Conservation (phyloP, 2,888 invertebrate genomes). For the Ganaspis brasiliensis region DNA sequence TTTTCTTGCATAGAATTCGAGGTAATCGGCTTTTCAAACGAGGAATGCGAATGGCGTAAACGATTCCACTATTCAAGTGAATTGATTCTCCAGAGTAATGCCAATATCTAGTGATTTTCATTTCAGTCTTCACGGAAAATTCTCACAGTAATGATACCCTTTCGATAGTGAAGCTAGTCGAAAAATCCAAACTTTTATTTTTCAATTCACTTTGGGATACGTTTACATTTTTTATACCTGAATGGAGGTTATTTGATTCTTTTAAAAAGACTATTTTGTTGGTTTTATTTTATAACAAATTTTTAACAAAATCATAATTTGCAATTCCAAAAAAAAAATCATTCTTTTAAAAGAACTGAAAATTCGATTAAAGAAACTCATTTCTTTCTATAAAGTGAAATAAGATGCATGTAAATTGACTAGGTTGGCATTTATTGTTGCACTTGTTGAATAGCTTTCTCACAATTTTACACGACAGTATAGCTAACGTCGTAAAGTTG, state of each 20-base stretch:
- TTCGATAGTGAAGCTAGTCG: not conserved
- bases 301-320: no score
- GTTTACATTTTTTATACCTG: no score
- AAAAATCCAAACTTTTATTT: not conserved
- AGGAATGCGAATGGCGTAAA: conserved; percentile 25
- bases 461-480: conserved; percentile 8
- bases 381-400: not conserved
- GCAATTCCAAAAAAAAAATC: no score
- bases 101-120: conserved; percentile 14
- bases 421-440: conserved; percentile 2
- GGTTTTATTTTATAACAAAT: no score
- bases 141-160: not conserved
- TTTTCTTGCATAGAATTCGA: conserved; percentile 28
- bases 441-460: conserved; percentile 13
- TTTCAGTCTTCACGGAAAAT: conserved; percentile 5
- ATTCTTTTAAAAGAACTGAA: no score
- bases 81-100: conserved; percentile 6
- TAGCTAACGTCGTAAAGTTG: conserved; percentile 1
- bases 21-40: conserved; percentile 37
- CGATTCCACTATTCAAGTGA: conserved; percentile 32
- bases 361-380: no score
- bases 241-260: no score
- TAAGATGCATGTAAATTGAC: conserved; percentile 15
- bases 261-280: no score
- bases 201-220: no score